Evolutionary conservation across 2,113 vertebrate genomes (phyloP), one percentile per base, ranked within the genome.

Genomic region (Motacilla alba): DNA sequence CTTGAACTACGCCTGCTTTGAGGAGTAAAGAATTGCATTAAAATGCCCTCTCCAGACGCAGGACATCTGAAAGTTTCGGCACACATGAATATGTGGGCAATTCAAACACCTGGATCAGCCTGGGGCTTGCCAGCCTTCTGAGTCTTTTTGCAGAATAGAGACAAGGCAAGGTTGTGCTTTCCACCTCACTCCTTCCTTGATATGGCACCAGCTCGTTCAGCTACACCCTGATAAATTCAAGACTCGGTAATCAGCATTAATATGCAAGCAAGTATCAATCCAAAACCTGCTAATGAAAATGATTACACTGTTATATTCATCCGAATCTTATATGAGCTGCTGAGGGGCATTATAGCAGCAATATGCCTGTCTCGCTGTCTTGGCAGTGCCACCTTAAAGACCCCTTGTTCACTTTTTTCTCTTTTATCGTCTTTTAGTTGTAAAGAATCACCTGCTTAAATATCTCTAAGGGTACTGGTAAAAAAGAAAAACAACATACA

Each of bases 31-130:
- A 90, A 85, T 39, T 88, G 85, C 94, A 94, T 96, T 96, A 87
- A 97, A 95, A 96, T 83, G 83, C 87, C 89, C 94, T 97, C 97
- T 97, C 96, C 90, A 97, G 96, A 94, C 83, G 91, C 80, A 95
- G 81, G 96, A 93, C 95, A 95, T 96, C 94, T 96, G 91, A 94
- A 98, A 96, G 88, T 97, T 98, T 93, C 87, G 92, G 89, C 90
- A 92, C 91, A 87, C 93, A 97, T 93, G 94, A 95, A 96, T 96
- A 97, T 92, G 82, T 83, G 90, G 97, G 96, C 97, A 97, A 97
- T 97, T 98, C 72, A 95, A 94, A 97, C 97, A 97, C 97, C 97
- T 98, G 97, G 97, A 96, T 66, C 2, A 13, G 90, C 86, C 88
- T 91, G 95, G 90, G 94, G 92, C 94, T 95, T 96, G 93, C 96